Evolutionary conservation across 2,797 vertebrate species (phyloP), one percentile per base, ranked within the genome.

Genomic region (Anniella stebbinsi): DNA sequence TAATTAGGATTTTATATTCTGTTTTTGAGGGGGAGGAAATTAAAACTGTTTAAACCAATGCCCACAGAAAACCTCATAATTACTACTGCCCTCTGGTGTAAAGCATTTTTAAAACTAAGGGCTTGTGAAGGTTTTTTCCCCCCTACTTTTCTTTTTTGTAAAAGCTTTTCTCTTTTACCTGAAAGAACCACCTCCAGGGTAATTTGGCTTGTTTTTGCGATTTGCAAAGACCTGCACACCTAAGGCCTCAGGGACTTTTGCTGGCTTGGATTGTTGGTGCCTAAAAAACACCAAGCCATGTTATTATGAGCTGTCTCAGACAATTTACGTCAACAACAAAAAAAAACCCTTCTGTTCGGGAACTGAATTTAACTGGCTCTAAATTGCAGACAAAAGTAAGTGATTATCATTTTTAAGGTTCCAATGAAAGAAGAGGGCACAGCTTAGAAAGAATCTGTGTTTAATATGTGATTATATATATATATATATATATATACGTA

Each of bases 1-100:
- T 45, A 84, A n/a, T 25, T 85, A 72, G 28, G 33, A 36, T 80
- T 45, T 86, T 51, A 54, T 41, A 38, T 67, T 51, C 41, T 28
- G 57, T 28, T 75, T 33, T 82, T 17, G 10, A 13, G 67, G 60
- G 7, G 21, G 12, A 60, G 1, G 10, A 93, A 90, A 83, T 0
- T 84, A 67, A 73, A 75, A 66, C 51, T 91, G 85, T 88, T 23
- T 82, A 88, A 93, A 84, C 80, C 86, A 6, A 4, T 51, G 30
- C 0, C 1, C 36, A 70, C 85, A 87, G 87, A 91, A 77, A 81
- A 88, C 84, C 75, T 92, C 92, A 81, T 88, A 97, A 95, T 96
- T 9, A 97, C 98, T 9, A 97, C 98, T 98, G 98, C 98, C 98
- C 98, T 97, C 99, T 97, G 98, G 98, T 99, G 99, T 95, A 91